phyloP scores from a whole-genome alignment of 2,113 vertebrate species.

The Plectropomus leopardus region DNA sequence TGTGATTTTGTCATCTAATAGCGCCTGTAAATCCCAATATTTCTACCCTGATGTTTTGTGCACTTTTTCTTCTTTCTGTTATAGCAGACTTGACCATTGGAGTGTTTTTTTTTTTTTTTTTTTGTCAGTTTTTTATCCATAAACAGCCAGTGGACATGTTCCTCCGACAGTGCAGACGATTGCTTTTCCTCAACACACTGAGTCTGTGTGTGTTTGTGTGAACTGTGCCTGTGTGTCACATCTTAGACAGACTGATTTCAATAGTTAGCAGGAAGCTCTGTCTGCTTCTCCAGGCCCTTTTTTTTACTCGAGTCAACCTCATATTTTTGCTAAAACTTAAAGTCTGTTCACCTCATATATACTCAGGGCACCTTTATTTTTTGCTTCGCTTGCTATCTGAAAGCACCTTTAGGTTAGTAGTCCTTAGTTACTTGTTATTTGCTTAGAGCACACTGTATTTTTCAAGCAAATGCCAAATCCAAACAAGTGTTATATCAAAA shows the following conservation, averaged over 20 bases:
- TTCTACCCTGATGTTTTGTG: too few species aligned
- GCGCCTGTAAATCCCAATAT: background rate
- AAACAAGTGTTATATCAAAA: conserved; percentile 1
- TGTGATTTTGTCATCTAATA: background rate
- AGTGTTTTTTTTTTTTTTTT: background rate
- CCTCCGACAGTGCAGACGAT: background rate
- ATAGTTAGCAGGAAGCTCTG: background rate
- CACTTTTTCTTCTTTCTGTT: conserved; percentile 8
- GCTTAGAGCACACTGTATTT: background rate
- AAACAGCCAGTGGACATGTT: background rate
- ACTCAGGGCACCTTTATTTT: background rate
- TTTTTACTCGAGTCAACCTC: background rate
- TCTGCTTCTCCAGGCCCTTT: background rate
- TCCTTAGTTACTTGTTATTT: background rate
- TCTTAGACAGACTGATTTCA: background rate
- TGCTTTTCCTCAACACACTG: background rate
- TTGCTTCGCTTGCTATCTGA: conserved; percentile 3
- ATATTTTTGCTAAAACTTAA: too few species aligned
- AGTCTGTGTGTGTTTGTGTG: background rate
- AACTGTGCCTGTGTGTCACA: background rate
- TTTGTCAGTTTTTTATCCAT: background rate
- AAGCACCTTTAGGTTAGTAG: background rate
- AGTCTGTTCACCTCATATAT: background rate
- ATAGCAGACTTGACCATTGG: background rate
- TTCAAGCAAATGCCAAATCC: conserved; percentile 1